These are phyloP conservation scores for Batillaria attramentaria DNA, from an alignment of 1,140 invertebrate species.

Conservation along the genomic window DNA sequence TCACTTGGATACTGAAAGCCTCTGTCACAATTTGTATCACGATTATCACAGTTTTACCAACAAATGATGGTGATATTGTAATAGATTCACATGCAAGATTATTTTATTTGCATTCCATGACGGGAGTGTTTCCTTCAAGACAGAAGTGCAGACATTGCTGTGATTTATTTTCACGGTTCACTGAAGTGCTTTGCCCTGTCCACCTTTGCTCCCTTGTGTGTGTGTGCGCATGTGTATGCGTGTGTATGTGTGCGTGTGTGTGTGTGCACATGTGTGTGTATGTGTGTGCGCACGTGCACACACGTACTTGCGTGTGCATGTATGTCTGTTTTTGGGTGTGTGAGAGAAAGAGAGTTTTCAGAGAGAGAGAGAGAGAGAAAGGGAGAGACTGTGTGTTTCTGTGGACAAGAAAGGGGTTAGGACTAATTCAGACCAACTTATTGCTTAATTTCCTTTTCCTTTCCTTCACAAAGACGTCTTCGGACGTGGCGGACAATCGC, in stretches of 20 bases:
- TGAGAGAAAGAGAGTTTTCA: not conserved
- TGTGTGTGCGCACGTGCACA: not conserved
- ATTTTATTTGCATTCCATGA: too few species aligned
- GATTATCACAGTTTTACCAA: too few species aligned
- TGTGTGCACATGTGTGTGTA: slow-evolving; percentile 1
- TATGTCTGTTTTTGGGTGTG: not conserved
- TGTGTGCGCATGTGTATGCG: slow-evolving; percentile 8
- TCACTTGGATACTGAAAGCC: too few species aligned
- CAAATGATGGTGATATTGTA: too few species aligned
- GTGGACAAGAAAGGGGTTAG: too few species aligned
- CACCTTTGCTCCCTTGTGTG: not conserved
- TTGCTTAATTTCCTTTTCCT: slow-evolving; percentile 2
- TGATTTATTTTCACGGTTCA: too few species aligned
- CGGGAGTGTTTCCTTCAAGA: too few species aligned
- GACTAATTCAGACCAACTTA: too few species aligned
- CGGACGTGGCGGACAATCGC: slow-evolving; percentile 49
- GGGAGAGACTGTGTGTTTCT: not conserved
- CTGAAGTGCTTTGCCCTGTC: not conserved
- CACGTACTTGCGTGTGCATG: not conserved
- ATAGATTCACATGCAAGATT: too few species aligned
- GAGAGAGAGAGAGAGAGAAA: not conserved
- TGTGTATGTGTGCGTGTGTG: not conserved
- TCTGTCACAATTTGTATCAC: too few species aligned
- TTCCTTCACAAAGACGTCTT: slow-evolving; percentile 39
- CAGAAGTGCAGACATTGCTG: too few species aligned